A percentile compares a stretch with the other conserved stretches of the same genome.
Evolutionary conservation across 2,113 vertebrate genomes (phyloP).

Genomic region (Misgurnus anguillicaudatus): DNA sequence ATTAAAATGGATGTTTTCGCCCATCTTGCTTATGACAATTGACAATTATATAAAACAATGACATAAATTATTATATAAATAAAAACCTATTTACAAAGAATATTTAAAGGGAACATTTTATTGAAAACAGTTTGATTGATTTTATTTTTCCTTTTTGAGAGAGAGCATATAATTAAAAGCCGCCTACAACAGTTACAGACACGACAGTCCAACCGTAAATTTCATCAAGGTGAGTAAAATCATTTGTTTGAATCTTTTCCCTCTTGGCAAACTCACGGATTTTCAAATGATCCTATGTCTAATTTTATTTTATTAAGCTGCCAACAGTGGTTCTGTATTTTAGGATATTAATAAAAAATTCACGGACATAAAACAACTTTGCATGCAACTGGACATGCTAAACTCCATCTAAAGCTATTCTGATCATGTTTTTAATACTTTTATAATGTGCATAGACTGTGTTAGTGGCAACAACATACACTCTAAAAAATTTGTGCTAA

Average conservation of each 20-base stretch:
- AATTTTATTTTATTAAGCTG: slow-evolving; percentile 3
- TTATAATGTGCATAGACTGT: too few species aligned
- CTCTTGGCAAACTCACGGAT: slow-evolving; percentile 1
- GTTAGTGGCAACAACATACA: too few species aligned
- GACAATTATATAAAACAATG: neutral
- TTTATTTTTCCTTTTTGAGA: slow-evolving; percentile 21
- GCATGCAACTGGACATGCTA: too few species aligned
- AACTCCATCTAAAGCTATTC: too few species aligned
- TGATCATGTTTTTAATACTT: too few species aligned
- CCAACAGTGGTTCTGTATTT: neutral
- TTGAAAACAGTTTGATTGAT: slow-evolving; percentile 4
- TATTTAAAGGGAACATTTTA: neutral
- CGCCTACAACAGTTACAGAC: slow-evolving; percentile 10
- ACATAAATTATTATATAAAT: slow-evolving; percentile 13
- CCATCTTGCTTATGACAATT: slow-evolving; percentile 5
- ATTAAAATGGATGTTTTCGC: neutral
- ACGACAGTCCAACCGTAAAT: neutral
- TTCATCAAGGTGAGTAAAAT: slow-evolving; percentile 15
- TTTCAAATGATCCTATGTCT: slow-evolving; percentile 6
- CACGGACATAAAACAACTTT: neutral
- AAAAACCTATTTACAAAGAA: neutral
- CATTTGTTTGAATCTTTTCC: slow-evolving; percentile 14
- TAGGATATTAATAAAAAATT: slow-evolving; percentile 1
- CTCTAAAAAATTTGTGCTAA: too few species aligned
- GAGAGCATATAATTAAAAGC: slow-evolving; percentile 1